Percentiles rank a stretch among this genome's conserved stretches.
These are phyloP conservation scores for Rousettus madagascariensis DNA, from an alignment of 2,797 vertebrate genomes.

Conservation along the genomic window DNA sequence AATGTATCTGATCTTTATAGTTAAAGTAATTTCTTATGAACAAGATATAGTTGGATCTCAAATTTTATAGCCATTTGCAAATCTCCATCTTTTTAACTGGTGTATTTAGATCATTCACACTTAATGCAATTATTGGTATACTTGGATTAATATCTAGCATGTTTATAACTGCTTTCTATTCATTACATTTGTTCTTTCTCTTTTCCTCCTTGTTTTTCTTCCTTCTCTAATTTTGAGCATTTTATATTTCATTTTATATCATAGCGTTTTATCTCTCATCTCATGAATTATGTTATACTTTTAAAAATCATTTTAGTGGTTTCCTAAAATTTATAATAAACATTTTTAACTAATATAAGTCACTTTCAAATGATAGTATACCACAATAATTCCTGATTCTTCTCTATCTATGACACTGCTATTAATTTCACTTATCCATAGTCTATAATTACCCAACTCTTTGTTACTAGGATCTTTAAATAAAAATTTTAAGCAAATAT, in stretches of 20 bases:
- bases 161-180: background rate
- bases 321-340: background rate
- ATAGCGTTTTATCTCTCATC: background rate
- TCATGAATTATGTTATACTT: background rate
- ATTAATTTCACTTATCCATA: background rate
- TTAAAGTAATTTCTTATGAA: background rate
- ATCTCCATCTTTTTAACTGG: background rate
- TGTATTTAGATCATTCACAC: background rate
- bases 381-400: background rate
- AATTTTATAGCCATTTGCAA: background rate
- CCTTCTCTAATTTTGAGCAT: background rate
- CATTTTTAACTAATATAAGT: background rate
- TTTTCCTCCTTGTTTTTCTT: background rate
- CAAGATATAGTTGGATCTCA: background rate
- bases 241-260: background rate
- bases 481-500: background rate
- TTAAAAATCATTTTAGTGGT: background rate
- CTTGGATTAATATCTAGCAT: background rate
- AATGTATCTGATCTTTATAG: background rate
- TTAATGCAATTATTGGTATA: background rate
- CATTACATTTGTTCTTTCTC: background rate
- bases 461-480: background rate
- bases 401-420: background rate
- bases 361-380: background rate
- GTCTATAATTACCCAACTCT: background rate